phyloP scores from a whole-genome alignment of 2,797 vertebrate species.

The Peromyscus eremicus region DNA sequence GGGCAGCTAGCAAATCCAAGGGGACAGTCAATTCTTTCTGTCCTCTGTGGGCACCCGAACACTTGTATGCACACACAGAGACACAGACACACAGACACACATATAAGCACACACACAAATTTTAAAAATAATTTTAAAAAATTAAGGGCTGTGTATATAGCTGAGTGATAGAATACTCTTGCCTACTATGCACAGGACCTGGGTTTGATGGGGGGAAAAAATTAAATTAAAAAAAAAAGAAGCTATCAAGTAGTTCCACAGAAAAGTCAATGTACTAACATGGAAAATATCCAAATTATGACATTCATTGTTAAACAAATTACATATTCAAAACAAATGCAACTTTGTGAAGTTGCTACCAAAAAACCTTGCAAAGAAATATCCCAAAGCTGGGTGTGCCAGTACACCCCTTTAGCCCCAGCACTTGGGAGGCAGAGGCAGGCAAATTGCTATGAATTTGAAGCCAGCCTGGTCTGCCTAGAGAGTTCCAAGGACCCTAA shows the following conservation, averaged over 20 bases:
- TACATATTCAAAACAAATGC: neutral
- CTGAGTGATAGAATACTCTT: neutral
- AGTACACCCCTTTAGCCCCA: neutral
- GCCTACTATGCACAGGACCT: neutral
- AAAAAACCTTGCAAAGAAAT: slow-evolving; percentile 23
- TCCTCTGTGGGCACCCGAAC: no score
- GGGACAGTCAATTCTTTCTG: neutral
- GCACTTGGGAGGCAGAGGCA: neutral
- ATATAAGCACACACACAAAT: neutral
- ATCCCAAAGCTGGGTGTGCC: neutral
- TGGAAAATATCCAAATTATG: neutral
- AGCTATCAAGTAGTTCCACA: neutral
- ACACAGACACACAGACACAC: neutral
- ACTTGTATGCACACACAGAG: neutral
- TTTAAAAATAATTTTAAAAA: neutral
- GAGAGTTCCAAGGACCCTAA: neutral
- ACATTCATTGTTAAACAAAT: slow-evolving; percentile 9
- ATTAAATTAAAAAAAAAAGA: neutral
- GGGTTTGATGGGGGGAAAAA: neutral
- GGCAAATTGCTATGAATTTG: neutral
- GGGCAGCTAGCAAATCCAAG: neutral
- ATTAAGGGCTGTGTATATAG: neutral
- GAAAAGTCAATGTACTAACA: neutral
- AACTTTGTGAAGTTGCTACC: neutral
- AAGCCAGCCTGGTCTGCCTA: neutral